phyloP scores from a whole-genome alignment of 2,888 invertebrate species.

The Drosophila leonis region DNA sequence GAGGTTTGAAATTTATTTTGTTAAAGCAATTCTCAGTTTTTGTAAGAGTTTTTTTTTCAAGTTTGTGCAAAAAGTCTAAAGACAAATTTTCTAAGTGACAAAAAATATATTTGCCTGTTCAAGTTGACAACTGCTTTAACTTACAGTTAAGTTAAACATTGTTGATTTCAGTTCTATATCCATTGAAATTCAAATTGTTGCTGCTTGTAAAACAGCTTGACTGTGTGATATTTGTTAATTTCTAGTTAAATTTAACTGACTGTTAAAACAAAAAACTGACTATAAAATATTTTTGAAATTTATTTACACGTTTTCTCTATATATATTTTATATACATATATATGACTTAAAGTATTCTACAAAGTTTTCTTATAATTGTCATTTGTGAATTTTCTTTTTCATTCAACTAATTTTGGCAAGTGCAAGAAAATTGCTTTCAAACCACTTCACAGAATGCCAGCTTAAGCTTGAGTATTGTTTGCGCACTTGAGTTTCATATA shows the following conservation, averaged over 20 bases:
- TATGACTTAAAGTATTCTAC: not conserved
- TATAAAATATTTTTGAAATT: not conserved
- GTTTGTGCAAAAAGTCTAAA: too few relatives aligned
- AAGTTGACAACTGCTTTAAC: not conserved
- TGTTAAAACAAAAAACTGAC: not conserved
- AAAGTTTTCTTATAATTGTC: not conserved
- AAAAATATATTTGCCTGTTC: not conserved
- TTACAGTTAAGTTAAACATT: too few relatives aligned
- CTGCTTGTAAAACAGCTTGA: too few relatives aligned
- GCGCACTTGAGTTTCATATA: not conserved
- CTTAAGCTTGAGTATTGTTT: constrained; percentile 2
- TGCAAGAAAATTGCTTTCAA: constrained; percentile 14
- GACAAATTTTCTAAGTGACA: not conserved
- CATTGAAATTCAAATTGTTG: too few relatives aligned
- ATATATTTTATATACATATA: too few relatives aligned
- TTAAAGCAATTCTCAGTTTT: not conserved
- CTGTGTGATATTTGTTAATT: too few relatives aligned
- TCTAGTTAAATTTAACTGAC: not conserved
- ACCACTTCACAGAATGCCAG: constrained; percentile 5
- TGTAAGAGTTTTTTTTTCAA: too few relatives aligned
- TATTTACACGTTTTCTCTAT: not conserved
- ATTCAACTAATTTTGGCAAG: not conserved
- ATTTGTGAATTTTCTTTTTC: not conserved
- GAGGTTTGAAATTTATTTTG: not conserved
- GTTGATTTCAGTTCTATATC: not conserved